A percentile compares a stretch with the other conserved stretches of the same genome.
Conservation (phyloP, 2,113 vertebrate genomes). For the Oncorhynchus mykiss region DNA sequence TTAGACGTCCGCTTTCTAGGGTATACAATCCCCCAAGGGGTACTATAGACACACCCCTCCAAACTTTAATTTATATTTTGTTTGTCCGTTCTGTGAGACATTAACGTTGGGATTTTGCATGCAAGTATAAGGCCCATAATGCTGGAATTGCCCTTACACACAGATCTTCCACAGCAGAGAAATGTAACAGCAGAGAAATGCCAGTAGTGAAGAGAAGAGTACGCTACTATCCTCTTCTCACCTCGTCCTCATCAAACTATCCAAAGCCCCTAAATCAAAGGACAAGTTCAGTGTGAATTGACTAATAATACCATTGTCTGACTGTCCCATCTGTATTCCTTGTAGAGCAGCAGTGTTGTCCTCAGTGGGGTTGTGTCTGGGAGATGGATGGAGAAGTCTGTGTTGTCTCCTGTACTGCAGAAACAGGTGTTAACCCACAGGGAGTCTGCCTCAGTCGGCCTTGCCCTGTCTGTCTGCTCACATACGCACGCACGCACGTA, state of each 20-base stretch:
- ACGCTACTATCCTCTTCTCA: neutral
- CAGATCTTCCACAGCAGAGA: neutral
- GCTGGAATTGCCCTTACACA: neutral
- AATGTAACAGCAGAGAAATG: neutral
- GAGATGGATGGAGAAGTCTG: constrained; percentile 14
- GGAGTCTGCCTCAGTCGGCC: neutral
- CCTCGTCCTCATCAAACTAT: neutral
- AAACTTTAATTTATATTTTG: no score
- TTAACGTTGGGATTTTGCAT: no score
- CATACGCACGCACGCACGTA: neutral
- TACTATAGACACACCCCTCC: neutral
- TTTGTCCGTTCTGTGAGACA: no score
- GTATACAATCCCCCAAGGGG: no score
- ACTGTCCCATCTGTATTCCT: neutral
- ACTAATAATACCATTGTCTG: neutral
- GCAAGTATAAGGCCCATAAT: no score
- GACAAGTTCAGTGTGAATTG: neutral
- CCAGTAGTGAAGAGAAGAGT: no score
- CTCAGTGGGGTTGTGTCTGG: constrained; percentile 12
- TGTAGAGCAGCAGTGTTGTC: neutral
- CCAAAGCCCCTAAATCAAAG: neutral
- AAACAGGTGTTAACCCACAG: constrained; percentile 34
- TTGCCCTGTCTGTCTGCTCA: constrained; percentile 7
- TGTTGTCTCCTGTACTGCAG: constrained; percentile 13
- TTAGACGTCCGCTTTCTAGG: no score